phyloP scores from a whole-genome alignment of 2,113 vertebrate species.

The Corythaeola cristata region DNA sequence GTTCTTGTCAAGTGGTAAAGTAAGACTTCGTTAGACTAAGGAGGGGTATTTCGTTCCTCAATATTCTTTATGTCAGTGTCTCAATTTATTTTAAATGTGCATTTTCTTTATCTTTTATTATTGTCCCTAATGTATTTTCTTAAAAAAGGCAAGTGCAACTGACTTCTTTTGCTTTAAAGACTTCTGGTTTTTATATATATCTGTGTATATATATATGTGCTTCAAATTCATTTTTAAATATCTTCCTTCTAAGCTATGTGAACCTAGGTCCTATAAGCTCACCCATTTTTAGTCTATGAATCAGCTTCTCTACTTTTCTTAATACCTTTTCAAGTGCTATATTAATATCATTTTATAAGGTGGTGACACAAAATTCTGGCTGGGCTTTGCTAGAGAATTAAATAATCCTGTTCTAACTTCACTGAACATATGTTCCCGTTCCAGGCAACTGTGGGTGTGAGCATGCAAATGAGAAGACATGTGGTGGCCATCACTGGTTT shows the following conservation, averaged over 20 bases:
- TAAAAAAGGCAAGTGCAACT: not conserved
- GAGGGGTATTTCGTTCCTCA: not conserved
- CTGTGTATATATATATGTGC: not conserved
- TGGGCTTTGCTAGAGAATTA: conserved; percentile 33
- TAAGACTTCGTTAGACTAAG: not conserved
- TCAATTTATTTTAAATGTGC: not conserved
- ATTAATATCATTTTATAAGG: conserved; percentile 65
- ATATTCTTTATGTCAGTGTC: not conserved
- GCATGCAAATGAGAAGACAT: not conserved
- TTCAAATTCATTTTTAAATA: conserved; percentile 30
- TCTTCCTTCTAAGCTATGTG: not conserved
- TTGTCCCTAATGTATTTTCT: not conserved
- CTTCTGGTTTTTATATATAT: not conserved
- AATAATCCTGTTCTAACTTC: conserved; percentile 56
- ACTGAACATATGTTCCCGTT: not conserved
- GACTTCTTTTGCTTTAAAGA: not conserved
- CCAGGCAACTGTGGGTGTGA: not conserved
- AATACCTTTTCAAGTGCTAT: conserved; percentile 60
- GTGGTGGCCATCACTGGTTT: not conserved
- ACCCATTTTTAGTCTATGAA: conserved; percentile 35
- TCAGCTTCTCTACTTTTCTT: conserved; percentile 25
- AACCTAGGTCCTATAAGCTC: conserved; percentile 42
- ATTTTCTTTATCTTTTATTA: not conserved
- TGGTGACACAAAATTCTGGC: conserved; percentile 48
- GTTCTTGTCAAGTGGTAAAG: not conserved